Percentiles rank a stretch among this genome's conserved stretches.
These are phyloP conservation scores for Tenualosa thibaudeaui DNA, from an alignment of 2,797 vertebrate genomes.

Conservation along the genomic window DNA sequence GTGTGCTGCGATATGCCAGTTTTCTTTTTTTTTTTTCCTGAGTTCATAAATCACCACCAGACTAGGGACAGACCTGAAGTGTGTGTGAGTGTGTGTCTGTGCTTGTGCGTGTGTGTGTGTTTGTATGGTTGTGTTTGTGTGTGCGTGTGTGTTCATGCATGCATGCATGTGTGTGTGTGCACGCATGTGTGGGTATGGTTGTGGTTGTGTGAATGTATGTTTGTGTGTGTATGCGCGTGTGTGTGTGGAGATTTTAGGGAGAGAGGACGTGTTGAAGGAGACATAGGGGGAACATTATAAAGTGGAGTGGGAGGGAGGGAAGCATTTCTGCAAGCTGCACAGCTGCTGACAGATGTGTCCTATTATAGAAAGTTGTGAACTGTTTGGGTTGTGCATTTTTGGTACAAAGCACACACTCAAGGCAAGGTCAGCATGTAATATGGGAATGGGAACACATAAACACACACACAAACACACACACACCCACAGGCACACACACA, in stretches of 20 bases:
- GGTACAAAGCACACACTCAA: not conserved
- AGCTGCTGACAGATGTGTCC: conserved; percentile 9
- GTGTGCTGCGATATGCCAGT: not conserved
- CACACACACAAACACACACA: conserved; percentile 14
- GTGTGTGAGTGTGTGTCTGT: not conserved
- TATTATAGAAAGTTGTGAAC: not conserved
- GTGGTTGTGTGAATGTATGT: not conserved
- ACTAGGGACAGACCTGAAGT: not conserved
- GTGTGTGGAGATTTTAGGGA: not conserved
- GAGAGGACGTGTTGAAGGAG: not conserved
- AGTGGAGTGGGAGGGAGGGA: not conserved
- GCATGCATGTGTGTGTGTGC: not conserved
- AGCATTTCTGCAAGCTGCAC: not conserved
- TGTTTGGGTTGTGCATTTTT: not conserved
- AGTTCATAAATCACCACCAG: not conserved
- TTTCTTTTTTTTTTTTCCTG: not conserved
- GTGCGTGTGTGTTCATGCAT: not conserved
- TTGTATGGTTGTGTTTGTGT: not conserved
- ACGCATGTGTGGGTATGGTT: not conserved
- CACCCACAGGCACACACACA: no score
- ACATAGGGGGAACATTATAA: not conserved
- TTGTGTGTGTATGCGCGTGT: not conserved
- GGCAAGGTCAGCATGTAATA: not conserved
- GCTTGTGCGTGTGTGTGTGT: no score
- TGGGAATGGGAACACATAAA: not conserved